A percentile compares a stretch with the other conserved stretches of the same genome.
These are phyloP conservation scores for Esperia sulphurella DNA, from an alignment of 2,888 invertebrate genomes.

Conservation along the genomic window DNA sequence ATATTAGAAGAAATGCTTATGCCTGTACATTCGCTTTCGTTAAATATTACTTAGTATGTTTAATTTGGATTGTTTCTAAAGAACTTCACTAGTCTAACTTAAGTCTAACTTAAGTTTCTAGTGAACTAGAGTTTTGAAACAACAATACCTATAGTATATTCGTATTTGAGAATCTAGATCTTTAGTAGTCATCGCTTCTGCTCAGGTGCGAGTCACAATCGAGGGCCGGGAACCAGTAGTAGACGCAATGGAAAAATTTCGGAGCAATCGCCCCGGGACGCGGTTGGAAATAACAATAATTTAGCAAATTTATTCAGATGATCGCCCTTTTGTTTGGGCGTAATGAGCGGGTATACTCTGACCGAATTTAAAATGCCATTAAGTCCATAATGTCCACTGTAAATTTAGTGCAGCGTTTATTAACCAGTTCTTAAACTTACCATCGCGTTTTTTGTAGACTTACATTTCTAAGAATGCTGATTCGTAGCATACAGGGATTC, in stretches of 20 bases:
- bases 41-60: no score
- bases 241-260: constrained; percentile 26
- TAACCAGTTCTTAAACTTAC: constrained; percentile 8
- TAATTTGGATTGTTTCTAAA: no score
- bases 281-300: constrained; percentile 66
- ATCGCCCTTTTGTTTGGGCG: constrained; percentile 61
- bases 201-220: constrained; percentile 5
- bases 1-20: no score
- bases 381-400: constrained; percentile 37
- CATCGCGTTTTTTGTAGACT: background rate
- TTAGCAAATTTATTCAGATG: constrained; percentile 69
- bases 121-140: no score
- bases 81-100: no score
- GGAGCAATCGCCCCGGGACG: constrained; percentile 37
- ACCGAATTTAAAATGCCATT: constrained; percentile 61
- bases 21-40: no score
- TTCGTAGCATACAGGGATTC: background rate
- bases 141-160: no score
- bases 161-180: no score
- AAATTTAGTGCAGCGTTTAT: constrained; percentile 22
- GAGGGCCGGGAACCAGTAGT: constrained; percentile 8
- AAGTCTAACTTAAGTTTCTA: no score
- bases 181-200: no score
- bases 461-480: background rate
- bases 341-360: constrained; percentile 52